These are phyloP conservation scores for Microtus montanus DNA, from an alignment of 2,113 vertebrate species.

Conservation along the genomic window DNA sequence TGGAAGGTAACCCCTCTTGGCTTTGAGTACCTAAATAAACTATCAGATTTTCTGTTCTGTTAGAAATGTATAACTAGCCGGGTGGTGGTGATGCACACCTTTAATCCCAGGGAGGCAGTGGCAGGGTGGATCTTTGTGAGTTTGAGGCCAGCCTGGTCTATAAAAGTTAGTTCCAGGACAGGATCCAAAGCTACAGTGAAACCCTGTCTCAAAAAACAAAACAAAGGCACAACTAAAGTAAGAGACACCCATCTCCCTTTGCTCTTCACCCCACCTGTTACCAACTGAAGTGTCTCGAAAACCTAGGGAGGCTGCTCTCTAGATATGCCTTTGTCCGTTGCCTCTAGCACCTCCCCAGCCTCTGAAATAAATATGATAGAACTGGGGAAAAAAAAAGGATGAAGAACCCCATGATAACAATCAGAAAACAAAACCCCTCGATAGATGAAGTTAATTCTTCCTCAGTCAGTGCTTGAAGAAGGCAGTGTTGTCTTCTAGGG, in stretches of 20 bases:
- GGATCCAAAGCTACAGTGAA: no score
- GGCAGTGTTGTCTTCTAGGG: background rate
- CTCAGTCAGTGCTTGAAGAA: background rate
- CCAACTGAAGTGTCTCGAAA: background rate
- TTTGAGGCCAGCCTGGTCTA: no score
- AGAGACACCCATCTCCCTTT: background rate
- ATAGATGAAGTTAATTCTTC: background rate
- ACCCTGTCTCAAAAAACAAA: no score
- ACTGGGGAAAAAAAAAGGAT: background rate
- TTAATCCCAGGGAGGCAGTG: no score
- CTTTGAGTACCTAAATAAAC: slow-evolving; percentile 36
- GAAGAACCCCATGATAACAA: background rate
- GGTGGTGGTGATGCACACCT: no score
- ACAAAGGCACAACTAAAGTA: background rate
- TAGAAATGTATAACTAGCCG: background rate
- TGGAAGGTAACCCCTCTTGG: slow-evolving; percentile 18
- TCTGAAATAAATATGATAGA: slow-evolving; percentile 28
- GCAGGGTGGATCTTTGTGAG: no score
- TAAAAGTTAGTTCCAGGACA: no score
- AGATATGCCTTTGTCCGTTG: background rate
- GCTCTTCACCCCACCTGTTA: background rate
- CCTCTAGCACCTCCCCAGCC: background rate
- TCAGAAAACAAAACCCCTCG: slow-evolving; percentile 26
- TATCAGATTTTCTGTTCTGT: slow-evolving; percentile 3
- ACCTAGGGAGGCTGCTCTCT: background rate